A percentile compares a stretch with the other conserved stretches of the same genome.
Evolutionary conservation across 2,888 invertebrate species (phyloP).

Genomic region (Zhengitettix transpicula): DNA sequence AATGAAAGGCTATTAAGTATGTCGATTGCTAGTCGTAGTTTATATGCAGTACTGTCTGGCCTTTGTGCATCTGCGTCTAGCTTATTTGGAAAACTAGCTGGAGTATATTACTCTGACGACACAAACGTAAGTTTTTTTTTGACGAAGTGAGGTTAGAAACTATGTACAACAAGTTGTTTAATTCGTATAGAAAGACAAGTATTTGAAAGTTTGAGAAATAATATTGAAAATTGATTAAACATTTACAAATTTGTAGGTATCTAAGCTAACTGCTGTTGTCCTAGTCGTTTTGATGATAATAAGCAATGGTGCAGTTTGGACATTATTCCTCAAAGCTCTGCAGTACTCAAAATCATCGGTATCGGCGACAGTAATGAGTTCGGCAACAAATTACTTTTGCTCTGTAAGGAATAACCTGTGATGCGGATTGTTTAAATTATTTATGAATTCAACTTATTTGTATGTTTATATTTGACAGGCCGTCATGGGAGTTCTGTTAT

Average conservation of each 20-base stretch:
- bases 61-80: constrained; percentile 43
- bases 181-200: too few relatives aligned
- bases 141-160: too few relatives aligned
- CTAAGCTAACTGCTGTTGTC: background rate
- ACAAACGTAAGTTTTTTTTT: too few relatives aligned
- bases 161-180: too few relatives aligned
- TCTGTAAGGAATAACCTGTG: constrained; percentile 33
- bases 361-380: constrained; percentile 41
- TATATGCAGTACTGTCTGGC: constrained; percentile 25
- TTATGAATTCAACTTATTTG: background rate
- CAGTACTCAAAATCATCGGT: constrained; percentile 40
- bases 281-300: constrained; percentile 35
- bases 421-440: background rate
- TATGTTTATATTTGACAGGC: background rate
- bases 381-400: constrained; percentile 43
- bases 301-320: constrained; percentile 42
- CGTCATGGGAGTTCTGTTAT: constrained; percentile 31
- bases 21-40: background rate
- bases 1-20: too few relatives aligned
- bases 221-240: too few relatives aligned
- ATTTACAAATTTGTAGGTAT: too few relatives aligned
- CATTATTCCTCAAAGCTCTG: constrained; percentile 42
- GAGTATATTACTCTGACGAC: background rate
- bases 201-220: too few relatives aligned
- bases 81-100: constrained; percentile 40